Percentiles rank a stretch among this genome's conserved stretches.
Evolutionary conservation across 2,113 vertebrate species (phyloP).

Genomic region (Maccullochella peelii): DNA sequence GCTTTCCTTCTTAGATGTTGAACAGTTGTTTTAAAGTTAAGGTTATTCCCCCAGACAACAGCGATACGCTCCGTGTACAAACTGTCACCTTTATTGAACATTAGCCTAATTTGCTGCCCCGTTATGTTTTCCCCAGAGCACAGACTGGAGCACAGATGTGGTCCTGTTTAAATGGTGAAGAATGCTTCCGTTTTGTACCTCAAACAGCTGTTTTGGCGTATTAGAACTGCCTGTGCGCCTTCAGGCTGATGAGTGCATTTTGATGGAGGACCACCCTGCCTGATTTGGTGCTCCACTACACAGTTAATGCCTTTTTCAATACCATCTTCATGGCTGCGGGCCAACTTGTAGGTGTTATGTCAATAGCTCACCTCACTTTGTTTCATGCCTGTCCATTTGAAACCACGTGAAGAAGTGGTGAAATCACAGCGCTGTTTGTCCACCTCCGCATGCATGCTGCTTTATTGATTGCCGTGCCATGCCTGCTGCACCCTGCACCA

Average conservation of each 20-base stretch:
- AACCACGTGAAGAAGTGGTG: slow-evolving; percentile 54
- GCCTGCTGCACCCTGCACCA: slow-evolving; percentile 39
- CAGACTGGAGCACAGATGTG: slow-evolving; percentile 52
- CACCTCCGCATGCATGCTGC: slow-evolving; percentile 57
- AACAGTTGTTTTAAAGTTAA: slow-evolving; percentile 28
- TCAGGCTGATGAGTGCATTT: slow-evolving; percentile 50
- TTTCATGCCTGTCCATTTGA: slow-evolving; percentile 36
- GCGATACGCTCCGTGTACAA: slow-evolving; percentile 25
- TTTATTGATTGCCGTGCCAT: slow-evolving; percentile 56
- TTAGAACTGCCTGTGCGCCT: slow-evolving; percentile 31
- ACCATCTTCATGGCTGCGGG: slow-evolving; percentile 41
- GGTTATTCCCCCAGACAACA: slow-evolving; percentile 3
- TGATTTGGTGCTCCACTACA: slow-evolving; percentile 56
- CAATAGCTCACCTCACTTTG: slow-evolving; percentile 52
- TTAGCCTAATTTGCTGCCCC: slow-evolving; percentile 34
- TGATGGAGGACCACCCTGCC: slow-evolving; percentile 55
- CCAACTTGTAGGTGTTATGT: slow-evolving; percentile 59
- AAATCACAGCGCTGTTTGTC: slow-evolving; percentile 58
- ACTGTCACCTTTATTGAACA: slow-evolving; percentile 30
- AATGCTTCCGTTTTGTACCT: slow-evolving; percentile 32
- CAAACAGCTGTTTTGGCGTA: slow-evolving; percentile 50
- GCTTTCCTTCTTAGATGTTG: background rate
- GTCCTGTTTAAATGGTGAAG: slow-evolving; percentile 43
- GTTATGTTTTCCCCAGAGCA: slow-evolving; percentile 31
- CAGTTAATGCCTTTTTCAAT: slow-evolving; percentile 65